Conservation (phyloP, 1,140 invertebrate genomes). For the Kradibia gibbosae region DNA sequence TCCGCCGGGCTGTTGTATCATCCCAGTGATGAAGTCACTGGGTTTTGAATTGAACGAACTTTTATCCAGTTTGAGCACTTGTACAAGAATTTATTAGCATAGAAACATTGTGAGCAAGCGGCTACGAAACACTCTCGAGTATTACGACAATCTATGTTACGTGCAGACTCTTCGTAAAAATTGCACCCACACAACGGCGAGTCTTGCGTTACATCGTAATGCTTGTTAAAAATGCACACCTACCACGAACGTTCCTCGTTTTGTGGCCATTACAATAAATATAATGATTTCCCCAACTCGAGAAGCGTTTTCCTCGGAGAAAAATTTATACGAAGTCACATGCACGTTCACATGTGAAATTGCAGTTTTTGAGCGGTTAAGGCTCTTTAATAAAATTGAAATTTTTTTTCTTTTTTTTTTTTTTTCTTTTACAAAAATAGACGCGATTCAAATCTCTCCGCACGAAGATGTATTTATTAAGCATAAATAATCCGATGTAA, state of each 20-base stretch:
- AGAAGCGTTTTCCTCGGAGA: not conserved
- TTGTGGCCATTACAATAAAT: not conserved
- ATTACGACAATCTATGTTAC: not conserved
- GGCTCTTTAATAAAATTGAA: not conserved
- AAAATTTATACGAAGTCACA: not conserved
- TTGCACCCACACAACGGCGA: not conserved
- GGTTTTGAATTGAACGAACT: constrained; percentile 1
- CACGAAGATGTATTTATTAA: not conserved
- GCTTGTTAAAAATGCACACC: not conserved
- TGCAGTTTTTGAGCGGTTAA: not conserved
- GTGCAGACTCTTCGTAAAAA: not conserved
- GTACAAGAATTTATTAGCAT: constrained; percentile 15
- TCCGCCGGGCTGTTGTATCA: not conserved
- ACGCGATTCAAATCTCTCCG: not conserved
- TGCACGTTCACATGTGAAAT: not conserved
- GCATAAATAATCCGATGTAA: not conserved
- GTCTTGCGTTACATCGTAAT: not conserved
- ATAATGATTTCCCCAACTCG: not conserved
- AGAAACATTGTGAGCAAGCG: not conserved
- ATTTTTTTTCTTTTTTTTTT: no score
- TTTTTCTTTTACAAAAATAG: no score
- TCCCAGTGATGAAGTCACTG: not conserved
- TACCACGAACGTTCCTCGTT: not conserved
- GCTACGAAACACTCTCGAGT: not conserved
- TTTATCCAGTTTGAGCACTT: not conserved